phyloP scores from a whole-genome alignment of 2,888 invertebrate species.

The Microplitis manilae region DNA sequence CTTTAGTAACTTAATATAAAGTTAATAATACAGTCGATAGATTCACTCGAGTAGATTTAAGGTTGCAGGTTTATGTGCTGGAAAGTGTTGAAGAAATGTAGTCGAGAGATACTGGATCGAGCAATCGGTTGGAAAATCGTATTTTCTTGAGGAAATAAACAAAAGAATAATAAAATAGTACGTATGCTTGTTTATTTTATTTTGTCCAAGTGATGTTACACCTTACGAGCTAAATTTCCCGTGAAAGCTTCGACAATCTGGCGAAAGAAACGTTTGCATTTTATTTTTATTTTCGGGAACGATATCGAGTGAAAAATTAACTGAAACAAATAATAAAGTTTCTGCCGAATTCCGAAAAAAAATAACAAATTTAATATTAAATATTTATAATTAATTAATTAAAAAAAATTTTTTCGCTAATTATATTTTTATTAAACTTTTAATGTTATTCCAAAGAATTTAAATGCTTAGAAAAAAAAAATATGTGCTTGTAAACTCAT shows the following conservation, averaged over 20 bases:
- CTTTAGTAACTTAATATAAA: neutral
- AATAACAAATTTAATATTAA: neutral
- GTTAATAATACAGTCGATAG: neutral
- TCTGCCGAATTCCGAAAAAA: neutral
- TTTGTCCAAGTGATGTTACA: conserved; percentile 31
- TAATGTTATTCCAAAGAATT: too few species aligned
- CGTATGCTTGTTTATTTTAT: conserved; percentile 31
- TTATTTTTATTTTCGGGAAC: conserved; percentile 22
- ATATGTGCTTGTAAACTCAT: neutral
- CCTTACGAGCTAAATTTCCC: conserved; percentile 42
- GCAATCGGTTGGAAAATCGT: conserved; percentile 63
- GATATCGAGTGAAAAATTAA: conserved; percentile 7
- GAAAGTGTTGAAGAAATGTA: conserved; percentile 14
- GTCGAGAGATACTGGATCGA: conserved; percentile 24
- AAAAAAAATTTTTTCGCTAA: too few species aligned
- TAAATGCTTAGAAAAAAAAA: too few species aligned
- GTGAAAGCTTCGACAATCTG: conserved; percentile 32
- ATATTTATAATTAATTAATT: too few species aligned
- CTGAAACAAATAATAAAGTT: neutral
- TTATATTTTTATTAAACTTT: too few species aligned
- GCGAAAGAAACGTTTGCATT: conserved; percentile 25
- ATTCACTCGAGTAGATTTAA: conserved; percentile 29
- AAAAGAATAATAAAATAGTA: conserved; percentile 38
- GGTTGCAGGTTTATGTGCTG: conserved; percentile 11
- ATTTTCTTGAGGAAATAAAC: conserved; percentile 56